These are phyloP conservation scores for Atrichornis clamosus DNA, from an alignment of 2,113 vertebrate genomes.

Conservation along the genomic window DNA sequence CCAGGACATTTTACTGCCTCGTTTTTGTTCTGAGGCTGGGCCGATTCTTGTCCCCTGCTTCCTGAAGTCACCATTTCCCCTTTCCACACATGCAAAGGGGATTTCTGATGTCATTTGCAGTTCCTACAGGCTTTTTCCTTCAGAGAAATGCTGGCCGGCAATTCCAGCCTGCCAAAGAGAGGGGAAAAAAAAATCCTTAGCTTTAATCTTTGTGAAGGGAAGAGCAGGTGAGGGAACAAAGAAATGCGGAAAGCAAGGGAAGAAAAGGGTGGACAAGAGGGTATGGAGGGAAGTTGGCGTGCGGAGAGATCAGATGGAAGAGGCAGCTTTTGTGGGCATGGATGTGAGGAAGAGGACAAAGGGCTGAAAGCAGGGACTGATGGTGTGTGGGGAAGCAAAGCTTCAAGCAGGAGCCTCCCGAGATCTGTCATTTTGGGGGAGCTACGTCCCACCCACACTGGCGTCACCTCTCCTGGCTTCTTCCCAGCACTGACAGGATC, in stretches of 20 bases:
- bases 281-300: accelerated
- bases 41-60: accelerated
- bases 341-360: neutral
- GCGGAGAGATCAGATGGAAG: neutral
- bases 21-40: neutral
- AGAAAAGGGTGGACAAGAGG: neutral
- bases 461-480: neutral
- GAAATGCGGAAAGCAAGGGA: neutral
- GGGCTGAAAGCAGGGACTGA: neutral
- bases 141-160: neutral
- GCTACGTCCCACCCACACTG: neutral
- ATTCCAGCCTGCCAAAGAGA: neutral
- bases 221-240: slow-evolving; percentile 4
- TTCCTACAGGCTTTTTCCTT: neutral
- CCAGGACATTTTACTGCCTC: neutral
- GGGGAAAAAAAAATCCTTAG: neutral
- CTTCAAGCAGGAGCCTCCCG: accelerated
- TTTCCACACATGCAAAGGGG: accelerated
- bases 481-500: neutral
- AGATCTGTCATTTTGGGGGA: neutral
- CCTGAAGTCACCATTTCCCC: accelerated
- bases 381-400: neutral
- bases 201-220: neutral
- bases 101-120: neutral
- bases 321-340: neutral